Evolutionary conservation across 1,140 invertebrate species (phyloP).

Genomic region (Kradibia gibbosae): DNA sequence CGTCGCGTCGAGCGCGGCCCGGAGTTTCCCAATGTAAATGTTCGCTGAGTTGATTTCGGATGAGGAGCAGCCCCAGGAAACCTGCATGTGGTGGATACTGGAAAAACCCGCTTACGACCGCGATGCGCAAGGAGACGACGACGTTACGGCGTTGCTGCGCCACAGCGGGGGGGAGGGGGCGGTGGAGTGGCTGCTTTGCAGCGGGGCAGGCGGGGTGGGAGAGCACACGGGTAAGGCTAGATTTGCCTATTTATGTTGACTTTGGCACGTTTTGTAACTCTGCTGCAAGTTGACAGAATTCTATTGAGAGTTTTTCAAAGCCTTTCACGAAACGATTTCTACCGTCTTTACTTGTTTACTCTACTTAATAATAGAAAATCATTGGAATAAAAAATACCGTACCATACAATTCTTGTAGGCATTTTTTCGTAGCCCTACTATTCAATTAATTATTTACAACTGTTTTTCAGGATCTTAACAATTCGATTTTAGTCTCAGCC

Average conservation of each 20-base stretch:
- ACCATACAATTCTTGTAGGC: no score
- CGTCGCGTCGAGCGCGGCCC: neutral
- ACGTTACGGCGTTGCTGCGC: no score
- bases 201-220: no score
- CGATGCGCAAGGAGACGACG: no score
- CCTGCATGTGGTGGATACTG: neutral
- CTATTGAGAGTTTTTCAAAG: neutral
- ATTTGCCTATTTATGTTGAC: conserved; percentile 25
- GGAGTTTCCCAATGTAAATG: conserved; percentile 4
- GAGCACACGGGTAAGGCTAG: neutral
- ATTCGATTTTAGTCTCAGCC: no score
- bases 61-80: neutral
- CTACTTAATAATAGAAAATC: no score
- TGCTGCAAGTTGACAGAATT: neutral
- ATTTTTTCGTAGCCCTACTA: no score
- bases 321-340: neutral
- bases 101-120: neutral
- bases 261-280: neutral
- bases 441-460: no score
- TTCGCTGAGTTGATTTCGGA: neutral
- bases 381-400: no score
- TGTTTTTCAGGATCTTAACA: no score
- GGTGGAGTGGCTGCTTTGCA: no score
- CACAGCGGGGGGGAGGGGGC: no score
- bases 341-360: neutral